These are phyloP conservation scores for Eulacestoma nigropectus DNA, from an alignment of 2,113 vertebrate genomes.

Conservation along the genomic window DNA sequence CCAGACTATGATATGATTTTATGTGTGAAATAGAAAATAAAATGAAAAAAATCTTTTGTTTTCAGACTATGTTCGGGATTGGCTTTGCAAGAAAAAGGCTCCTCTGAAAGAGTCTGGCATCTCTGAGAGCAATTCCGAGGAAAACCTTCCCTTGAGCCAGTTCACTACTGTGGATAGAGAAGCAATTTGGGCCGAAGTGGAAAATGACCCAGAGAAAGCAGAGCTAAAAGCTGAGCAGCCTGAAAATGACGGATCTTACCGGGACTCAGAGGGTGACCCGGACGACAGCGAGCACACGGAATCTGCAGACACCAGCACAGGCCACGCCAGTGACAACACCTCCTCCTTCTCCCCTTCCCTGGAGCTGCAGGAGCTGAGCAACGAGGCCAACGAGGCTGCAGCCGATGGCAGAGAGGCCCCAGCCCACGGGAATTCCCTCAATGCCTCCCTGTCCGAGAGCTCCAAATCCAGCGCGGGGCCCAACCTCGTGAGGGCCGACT, in stretches of 20 bases:
- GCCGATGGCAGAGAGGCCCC: not conserved
- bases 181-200: conserved; percentile 88
- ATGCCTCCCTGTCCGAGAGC: not conserved
- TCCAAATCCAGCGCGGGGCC: not conserved
- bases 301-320: conserved; percentile 86
- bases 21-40: not conserved
- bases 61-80: conserved; percentile 60
- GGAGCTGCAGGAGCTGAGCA: conserved; percentile 65
- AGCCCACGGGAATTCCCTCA: not conserved
- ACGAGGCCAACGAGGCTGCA: conserved; percentile 50
- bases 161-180: conserved; percentile 86
- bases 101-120: conserved; percentile 51
- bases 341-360: conserved; percentile 82
- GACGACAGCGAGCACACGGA: conserved; percentile 88
- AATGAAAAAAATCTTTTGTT: not conserved
- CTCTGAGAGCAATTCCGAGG: conserved; percentile 64
- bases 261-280: not conserved
- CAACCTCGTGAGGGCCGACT: conserved; percentile 76
- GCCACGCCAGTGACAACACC: conserved; percentile 84
- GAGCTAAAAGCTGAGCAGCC: not conserved
- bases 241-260: conserved; percentile 26
- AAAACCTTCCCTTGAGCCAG: conserved; percentile 69
- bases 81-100: conserved; percentile 71
- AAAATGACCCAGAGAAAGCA: conserved; percentile 73
- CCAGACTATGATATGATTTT: not conserved